Percentiles rank a stretch among this genome's conserved stretches.
phyloP scores from a whole-genome alignment of 2,888 invertebrate genomes.

The Camponotus fellah region DNA sequence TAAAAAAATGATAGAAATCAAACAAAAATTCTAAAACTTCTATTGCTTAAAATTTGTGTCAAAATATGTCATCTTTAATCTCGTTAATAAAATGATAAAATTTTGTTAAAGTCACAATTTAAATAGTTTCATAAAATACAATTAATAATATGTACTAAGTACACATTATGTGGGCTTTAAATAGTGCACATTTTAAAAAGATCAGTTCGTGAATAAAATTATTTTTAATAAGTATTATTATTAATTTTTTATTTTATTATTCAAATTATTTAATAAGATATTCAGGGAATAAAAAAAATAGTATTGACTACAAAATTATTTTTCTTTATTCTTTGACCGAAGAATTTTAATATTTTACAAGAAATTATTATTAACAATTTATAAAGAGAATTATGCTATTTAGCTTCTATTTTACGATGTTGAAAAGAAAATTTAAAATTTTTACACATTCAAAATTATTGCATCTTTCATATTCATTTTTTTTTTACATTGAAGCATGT shows the following conservation, averaged over 20 bases:
- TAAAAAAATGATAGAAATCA: constrained; percentile 23
- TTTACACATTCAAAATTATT: not conserved
- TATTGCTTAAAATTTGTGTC: not conserved
- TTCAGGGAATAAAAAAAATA: not conserved
- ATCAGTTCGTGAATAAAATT: not conserved
- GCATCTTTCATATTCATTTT: not conserved
- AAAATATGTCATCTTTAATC: not conserved
- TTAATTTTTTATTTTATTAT: not conserved
- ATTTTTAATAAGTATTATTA: not conserved
- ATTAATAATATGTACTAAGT: not conserved
- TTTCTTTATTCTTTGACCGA: not conserved
- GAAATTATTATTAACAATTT: not conserved
- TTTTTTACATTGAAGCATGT: not conserved
- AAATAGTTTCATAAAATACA: not conserved
- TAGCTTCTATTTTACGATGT: not conserved
- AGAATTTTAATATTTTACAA: not conserved
- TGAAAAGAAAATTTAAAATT: not conserved
- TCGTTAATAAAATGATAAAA: not conserved
- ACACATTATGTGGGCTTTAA: not conserved
- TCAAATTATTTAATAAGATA: not conserved
- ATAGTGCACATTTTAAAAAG: not conserved
- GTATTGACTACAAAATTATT: not conserved
- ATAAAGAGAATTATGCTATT: not conserved
- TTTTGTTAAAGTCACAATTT: constrained; percentile 3
- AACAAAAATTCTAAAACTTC: not conserved